These are phyloP conservation scores for Diadumene lineata DNA, from an alignment of 92 coral and sea anemone species.

Conservation along the genomic window DNA sequence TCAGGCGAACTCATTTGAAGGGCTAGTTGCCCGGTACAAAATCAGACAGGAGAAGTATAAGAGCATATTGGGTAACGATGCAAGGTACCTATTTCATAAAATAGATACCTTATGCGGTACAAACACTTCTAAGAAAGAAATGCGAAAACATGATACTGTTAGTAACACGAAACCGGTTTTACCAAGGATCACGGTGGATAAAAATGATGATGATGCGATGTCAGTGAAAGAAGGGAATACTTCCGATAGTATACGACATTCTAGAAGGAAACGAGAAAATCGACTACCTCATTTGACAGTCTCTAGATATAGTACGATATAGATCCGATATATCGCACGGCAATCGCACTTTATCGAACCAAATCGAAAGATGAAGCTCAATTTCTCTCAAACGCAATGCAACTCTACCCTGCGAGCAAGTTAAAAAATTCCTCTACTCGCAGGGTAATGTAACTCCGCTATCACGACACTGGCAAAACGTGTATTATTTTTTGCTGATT, in stretches of 20 bases:
- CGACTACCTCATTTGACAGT: constrained; percentile 3
- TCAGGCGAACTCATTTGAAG: constrained; percentile 65
- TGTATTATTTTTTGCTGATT: too few relatives aligned
- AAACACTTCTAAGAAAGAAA: constrained; percentile 16
- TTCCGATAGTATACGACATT: background rate
- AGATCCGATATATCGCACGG: too few relatives aligned
- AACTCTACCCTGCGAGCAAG: too few relatives aligned
- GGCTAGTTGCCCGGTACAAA: constrained; percentile 60
- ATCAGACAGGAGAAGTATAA: constrained; percentile 48
- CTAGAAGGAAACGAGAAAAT: background rate
- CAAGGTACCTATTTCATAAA: constrained; percentile 54
- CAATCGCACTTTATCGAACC: too few relatives aligned
- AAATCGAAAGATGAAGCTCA: too few relatives aligned
- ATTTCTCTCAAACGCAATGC: too few relatives aligned
- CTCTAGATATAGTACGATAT: constrained; percentile 11
- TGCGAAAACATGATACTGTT: background rate
- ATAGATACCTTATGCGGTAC: constrained; percentile 60
- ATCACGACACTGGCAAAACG: too few relatives aligned
- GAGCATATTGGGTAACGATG: constrained; percentile 47
- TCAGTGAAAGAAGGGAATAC: background rate
- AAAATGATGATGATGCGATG: background rate
- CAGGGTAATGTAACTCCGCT: too few relatives aligned
- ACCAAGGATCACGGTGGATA: constrained; percentile 7
- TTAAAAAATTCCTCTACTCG: too few relatives aligned
- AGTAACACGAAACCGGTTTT: background rate